Conservation (phyloP, 2,888 invertebrate species). For the Ephialtes manifestator region DNA sequence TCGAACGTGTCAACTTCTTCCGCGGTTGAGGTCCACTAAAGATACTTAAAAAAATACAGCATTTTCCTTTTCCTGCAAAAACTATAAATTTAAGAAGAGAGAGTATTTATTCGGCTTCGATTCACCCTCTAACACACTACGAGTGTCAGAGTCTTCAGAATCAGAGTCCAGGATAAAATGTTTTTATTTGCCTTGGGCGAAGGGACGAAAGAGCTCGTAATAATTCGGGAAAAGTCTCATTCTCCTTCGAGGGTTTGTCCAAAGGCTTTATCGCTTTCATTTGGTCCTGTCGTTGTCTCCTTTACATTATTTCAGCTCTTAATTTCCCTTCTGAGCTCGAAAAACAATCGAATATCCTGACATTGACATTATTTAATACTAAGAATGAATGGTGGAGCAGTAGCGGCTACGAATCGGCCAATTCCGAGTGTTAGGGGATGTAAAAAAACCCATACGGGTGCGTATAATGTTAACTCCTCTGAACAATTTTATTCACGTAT, state of each 20-base stretch:
- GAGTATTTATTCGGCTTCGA: conserved; percentile 37
- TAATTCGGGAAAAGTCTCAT: conserved; percentile 75
- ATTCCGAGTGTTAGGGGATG: too few relatives aligned
- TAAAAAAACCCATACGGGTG: too few relatives aligned
- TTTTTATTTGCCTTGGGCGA: conserved; percentile 80
- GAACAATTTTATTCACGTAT: too few relatives aligned
- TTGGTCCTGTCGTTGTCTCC: conserved; percentile 23
- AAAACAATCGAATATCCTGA: background rate
- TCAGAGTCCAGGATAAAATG: conserved; percentile 77
- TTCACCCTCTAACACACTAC: background rate
- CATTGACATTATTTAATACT: conserved; percentile 35
- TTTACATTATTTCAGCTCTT: conserved; percentile 31
- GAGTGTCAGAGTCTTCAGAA: conserved; percentile 63
- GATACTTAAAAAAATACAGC: conserved; percentile 8
- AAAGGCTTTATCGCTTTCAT: conserved; percentile 70
- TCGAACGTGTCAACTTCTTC: conserved; percentile 60
- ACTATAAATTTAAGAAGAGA: conserved; percentile 56
- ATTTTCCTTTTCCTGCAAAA: conserved; percentile 15
- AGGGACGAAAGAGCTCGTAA: conserved; percentile 74
- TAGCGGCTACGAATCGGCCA: too few relatives aligned
- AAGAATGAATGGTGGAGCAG: too few relatives aligned
- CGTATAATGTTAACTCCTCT: too few relatives aligned
- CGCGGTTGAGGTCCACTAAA: conserved; percentile 21
- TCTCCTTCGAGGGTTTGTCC: conserved; percentile 72
- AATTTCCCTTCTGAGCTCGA: conserved; percentile 42